Evolutionary conservation across 2,113 vertebrate genomes (phyloP), one percentile per base, ranked within the genome.

Genomic region (Limnothrissa miodon): DNA sequence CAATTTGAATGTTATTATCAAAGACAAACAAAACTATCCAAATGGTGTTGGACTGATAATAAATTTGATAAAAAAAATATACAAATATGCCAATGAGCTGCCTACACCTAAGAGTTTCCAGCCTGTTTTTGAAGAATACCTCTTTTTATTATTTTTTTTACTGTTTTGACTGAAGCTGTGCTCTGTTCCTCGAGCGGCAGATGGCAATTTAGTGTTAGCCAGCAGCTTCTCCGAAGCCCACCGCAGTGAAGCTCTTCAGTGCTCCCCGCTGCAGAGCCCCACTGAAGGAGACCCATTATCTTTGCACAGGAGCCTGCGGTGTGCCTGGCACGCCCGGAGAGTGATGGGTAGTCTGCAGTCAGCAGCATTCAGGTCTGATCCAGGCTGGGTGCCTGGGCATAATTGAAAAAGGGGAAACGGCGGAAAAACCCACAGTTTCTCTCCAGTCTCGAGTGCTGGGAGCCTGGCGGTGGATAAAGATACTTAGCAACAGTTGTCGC

Each of bases 121-220:
- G 51, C 19, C 19, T 56, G 51, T 48, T 48, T 48, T 56, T 21
- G 48, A 53, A 53, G 48, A 48, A 48, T 13, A n/a, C n/a, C n/a
- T n/a, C n/a, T n/a, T n/a, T n/a, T n/a, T n/a, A n/a, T n/a, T n/a
- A 11, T 48, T 9, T 48, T 42, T 42, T 42, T 42, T 6, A 42
- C 17, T 53, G 19, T 53, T 53, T 53, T 21, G 48, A 53, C 48
- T 5, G 48, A 21, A 53, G 2, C 51, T 6, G 19, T 23, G 51
- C 51, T 53, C 51, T 17, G 19, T 21, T 53, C 48, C 48, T 44
- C 19, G 7, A 79, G 23, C 78, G 45, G 33, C 45, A 80, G 80
- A 59, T 85, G 56, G 19, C 70, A 79, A 39, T 42, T 80, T 81
- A 83, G 81, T 82, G 82, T 87, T 84, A 53, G 25, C 39, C 51